These are phyloP conservation scores for Conus ventricosus DNA, from an alignment of 1,140 invertebrate genomes.

Conservation along the genomic window DNA sequence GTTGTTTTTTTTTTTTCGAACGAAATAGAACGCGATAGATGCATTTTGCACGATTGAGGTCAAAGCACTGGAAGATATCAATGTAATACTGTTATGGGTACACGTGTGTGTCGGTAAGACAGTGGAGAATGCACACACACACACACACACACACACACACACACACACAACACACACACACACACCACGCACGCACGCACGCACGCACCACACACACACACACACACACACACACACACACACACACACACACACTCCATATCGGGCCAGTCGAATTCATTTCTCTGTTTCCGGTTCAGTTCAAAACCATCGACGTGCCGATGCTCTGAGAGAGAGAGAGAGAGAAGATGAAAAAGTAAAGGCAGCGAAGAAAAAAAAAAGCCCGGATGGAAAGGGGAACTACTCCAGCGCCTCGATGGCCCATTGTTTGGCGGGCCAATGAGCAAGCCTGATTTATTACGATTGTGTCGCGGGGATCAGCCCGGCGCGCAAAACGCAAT, in stretches of 20 bases:
- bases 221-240: background rate
- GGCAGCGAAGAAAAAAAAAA: background rate
- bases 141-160: background rate
- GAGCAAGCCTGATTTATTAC: slow-evolving; percentile 11
- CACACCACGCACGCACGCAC: background rate
- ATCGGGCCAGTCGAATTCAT: too few species aligned
- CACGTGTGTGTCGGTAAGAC: too few species aligned
- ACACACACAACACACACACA: background rate
- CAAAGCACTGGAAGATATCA: too few species aligned
- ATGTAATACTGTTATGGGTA: too few species aligned
- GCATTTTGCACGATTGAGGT: too few species aligned
- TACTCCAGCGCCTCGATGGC: background rate
- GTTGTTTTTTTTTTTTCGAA: too few species aligned
- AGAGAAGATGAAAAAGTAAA: background rate
- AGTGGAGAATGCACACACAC: too few species aligned
- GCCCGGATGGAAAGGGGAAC: background rate
- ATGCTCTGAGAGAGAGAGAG: background rate
- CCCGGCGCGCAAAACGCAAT: slow-evolving; percentile 13
- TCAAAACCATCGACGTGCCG: too few species aligned
- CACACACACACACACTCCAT: background rate
- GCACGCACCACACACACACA: background rate
- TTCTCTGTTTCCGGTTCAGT: too few species aligned
- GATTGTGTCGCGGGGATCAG: slow-evolving; percentile 21
- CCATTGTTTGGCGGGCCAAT: slow-evolving; percentile 22
- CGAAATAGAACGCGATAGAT: too few species aligned